These are phyloP conservation scores for Hycleus phaleratus DNA, from an alignment of 1,140 invertebrate species.

Conservation along the genomic window DNA sequence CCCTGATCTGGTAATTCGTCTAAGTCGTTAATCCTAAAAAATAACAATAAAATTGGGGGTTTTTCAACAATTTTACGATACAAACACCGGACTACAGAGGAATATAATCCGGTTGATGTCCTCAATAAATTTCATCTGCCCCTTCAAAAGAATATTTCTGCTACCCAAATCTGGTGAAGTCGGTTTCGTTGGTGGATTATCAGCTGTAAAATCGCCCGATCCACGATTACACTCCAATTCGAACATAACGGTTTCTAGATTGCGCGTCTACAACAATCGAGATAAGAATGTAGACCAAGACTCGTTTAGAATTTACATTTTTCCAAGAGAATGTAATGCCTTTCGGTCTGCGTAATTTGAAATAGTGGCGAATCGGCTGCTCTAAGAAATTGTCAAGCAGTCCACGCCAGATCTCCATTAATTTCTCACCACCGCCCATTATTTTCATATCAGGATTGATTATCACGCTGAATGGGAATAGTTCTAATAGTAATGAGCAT, in stretches of 20 bases:
- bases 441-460: constrained; percentile 57
- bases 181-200: background rate
- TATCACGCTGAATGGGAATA: constrained; percentile 69
- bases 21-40: constrained; percentile 68
- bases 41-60: background rate
- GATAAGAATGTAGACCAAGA: background rate
- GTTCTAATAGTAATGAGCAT: constrained; percentile 58
- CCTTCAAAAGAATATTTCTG: constrained; percentile 62
- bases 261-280: constrained; percentile 20
- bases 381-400: constrained; percentile 49
- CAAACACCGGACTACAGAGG: constrained; percentile 77
- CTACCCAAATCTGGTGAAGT: background rate
- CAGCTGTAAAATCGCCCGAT: background rate
- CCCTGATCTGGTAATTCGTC: constrained; percentile 72
- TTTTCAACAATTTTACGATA: constrained; percentile 16
- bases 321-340: constrained; percentile 68
- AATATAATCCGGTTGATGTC: constrained; percentile 74
- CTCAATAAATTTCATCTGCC: constrained; percentile 74
- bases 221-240: constrained; percentile 36
- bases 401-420: constrained; percentile 62
- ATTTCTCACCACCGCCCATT: constrained; percentile 60
- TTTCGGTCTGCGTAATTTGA: constrained; percentile 63
- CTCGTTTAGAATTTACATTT: constrained; percentile 44
- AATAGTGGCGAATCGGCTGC: constrained; percentile 55
- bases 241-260: constrained; percentile 34